These are phyloP conservation scores for Acronicta psi DNA, from an alignment of 2,888 invertebrate species.

Conservation along the genomic window DNA sequence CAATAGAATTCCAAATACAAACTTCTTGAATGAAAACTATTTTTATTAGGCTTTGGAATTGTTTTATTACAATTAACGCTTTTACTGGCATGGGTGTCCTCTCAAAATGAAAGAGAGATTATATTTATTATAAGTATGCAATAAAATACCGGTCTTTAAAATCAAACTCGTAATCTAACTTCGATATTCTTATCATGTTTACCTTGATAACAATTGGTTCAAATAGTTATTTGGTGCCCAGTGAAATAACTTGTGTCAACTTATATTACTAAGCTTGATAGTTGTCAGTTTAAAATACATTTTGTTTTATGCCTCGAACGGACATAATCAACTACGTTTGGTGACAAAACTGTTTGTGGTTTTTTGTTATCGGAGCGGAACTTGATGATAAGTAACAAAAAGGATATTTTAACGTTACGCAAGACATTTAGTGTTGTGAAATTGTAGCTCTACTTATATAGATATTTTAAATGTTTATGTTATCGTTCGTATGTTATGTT, in stretches of 20 bases:
- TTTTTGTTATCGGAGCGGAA: constrained; percentile 54
- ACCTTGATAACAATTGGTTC: constrained; percentile 10
- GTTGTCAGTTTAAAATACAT: constrained; percentile 10
- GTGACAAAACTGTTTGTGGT: constrained; percentile 28
- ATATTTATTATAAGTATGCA: neutral
- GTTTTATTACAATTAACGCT: no score
- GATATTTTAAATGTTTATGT: no score
- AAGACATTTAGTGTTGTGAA: constrained; percentile 1
- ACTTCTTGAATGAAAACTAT: no score
- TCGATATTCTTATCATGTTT: constrained; percentile 10
- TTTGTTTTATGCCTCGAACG: no score
- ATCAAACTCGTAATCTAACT: neutral
- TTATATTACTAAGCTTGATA: neutral
- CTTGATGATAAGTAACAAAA: constrained; percentile 52
- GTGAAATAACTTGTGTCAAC: neutral
- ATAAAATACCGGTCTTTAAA: neutral
- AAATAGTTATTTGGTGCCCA: constrained; percentile 9
- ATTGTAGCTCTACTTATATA: constrained; percentile 1
- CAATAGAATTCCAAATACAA: no score
- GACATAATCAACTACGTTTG: neutral
- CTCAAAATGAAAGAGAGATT: no score
- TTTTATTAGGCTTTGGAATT: no score
- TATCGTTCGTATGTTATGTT: no score
- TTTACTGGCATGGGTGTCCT: no score
- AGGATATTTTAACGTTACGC: constrained; percentile 9